Base-by-base conservation (phyloP, 2,113 vertebrate genomes). In the Ginglymostoma cirratum region DNA sequence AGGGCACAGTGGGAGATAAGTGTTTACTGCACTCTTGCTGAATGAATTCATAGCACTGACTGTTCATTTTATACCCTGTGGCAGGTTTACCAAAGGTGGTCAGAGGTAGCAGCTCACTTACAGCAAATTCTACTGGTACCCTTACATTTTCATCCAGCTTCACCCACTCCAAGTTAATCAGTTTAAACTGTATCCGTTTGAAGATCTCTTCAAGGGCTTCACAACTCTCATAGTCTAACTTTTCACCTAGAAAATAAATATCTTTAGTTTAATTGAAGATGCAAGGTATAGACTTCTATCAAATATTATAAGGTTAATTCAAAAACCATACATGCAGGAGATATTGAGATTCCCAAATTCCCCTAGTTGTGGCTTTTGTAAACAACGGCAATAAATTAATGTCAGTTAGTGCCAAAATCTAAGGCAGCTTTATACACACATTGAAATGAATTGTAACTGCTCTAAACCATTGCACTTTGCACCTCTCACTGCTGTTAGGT, bases 141-240 rank as follows among this genome's bases (percentile, higher is more conserved):
- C 98, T 98, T 97, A 98, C 98, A 97, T 98, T 98, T 97, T 98
- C 98, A 94, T 98, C 97, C 96, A 98, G 97, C 96, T 97, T 97
- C 5, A 98, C 97, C 96, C 97, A 97, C 97, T 97, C 97, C 96
- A 98, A 97, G 97, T 97, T 98, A 97, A 98, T 98, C 96, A 97
- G 97, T 97, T 98, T 97, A 97, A 98, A 98, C 97, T 97, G 97
- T 96, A 98, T 96, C 95, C 97, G 97, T 97, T 98, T 98, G 96
- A 98, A 97, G 96, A 98, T 96, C 96, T 97, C 97, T 97, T 98
- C 98, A 96, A 98, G 97, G 97, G 98, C 97, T 97, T 98, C 98
- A 96, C 98, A 98, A 96, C 97, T 97, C 96, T 97, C 97, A 96
- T 97, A 97, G 97, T 98, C 97, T 97, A 98, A 97, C 97, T 96